Evolutionary conservation across 2,888 invertebrate species (phyloP), one percentile per base, ranked within the genome.

Genomic region (Lissonota sp.): DNA sequence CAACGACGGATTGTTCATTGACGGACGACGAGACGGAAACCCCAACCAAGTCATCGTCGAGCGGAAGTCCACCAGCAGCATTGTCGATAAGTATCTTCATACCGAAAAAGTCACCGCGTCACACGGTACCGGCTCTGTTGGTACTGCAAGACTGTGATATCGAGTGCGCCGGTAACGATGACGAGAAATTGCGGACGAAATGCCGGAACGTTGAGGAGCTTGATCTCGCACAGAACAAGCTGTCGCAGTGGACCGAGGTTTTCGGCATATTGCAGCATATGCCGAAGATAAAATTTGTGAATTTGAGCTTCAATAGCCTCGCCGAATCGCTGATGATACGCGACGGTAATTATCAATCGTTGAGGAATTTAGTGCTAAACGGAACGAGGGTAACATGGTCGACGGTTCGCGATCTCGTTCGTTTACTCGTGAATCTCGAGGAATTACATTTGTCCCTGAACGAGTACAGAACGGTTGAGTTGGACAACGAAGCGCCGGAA

Each of bases 401-500:
- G 51, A 96, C 96, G 86, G 95, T 98, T 55, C 95, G 96, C 87
- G 94, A 95, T 62, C 93, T 98, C 82, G 94, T 98, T 71, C 95
- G 95, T 88, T 94, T 96, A 89, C 94, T 97, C 83, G 96, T 96
- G 76, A 95, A 95, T 90, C 94, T 99, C 57, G 97, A 98, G 93
- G 99, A 99, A 93, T 94, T 99, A 84, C 98, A 99, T 93, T 93
- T 99, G 88, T 98, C 98, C 90, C 94, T 98, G 81, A 99, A 99
- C 93, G 96, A 97, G 91, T 98, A 97, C 92, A 95, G 95, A 39
- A 95, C 95, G 85, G 96, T 98, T 51, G 95, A 96, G 76, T 93
- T 97, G 16, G 91, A 93, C 16, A 89, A 89, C 88, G 87, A 90
- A 83, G 88, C 88, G 46, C 85, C 85, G 6, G 90, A 90, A 73